Evolutionary conservation across 2,113 vertebrate species (phyloP).

Genomic region (Myotis lucifugus): DNA sequence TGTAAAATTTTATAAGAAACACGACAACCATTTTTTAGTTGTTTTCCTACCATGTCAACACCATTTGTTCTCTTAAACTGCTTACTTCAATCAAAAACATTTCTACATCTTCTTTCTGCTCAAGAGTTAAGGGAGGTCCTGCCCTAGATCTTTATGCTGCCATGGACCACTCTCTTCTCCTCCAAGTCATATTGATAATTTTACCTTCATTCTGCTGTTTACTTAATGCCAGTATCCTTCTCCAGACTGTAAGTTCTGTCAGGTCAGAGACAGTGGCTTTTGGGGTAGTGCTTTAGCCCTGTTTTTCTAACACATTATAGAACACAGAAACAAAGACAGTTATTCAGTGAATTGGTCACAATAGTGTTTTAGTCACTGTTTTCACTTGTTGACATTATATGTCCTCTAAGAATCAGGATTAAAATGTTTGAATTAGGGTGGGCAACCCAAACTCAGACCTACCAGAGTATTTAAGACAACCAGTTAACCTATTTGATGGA

Average conservation of each 20-base stretch:
- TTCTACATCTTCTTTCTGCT: accelerated
- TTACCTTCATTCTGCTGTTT: neutral
- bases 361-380: neutral
- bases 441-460: neutral
- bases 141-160: accelerated
- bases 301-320: neutral
- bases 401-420: neutral
- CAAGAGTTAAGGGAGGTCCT: neutral
- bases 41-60: neutral
- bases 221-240: neutral
- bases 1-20: neutral
- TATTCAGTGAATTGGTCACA: neutral
- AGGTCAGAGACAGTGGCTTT: neutral
- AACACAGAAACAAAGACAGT: neutral
- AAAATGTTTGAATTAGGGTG: neutral
- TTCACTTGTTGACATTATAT: neutral
- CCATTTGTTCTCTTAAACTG: neutral
- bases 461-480: neutral
- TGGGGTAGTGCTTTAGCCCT: neutral
- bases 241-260: neutral
- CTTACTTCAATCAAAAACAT: neutral
- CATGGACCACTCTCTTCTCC: neutral
- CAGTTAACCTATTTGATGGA: neutral
- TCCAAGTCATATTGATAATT: neutral
- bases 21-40: neutral